Conservation (phyloP, 2,113 vertebrate species). For the Dendrocopos noguchii region DNA sequence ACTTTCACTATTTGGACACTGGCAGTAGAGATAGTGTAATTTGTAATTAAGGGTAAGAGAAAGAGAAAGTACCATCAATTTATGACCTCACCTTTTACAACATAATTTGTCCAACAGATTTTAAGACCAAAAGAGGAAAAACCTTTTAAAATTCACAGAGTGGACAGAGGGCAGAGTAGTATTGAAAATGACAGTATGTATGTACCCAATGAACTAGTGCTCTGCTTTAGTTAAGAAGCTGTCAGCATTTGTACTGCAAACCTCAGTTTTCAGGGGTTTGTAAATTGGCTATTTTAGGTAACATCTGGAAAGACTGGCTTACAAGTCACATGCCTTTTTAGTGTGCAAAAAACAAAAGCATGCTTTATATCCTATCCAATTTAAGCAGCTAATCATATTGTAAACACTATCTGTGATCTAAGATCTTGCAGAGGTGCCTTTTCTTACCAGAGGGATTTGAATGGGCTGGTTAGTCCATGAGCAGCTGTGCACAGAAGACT, state of each 20-base stretch:
- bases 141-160: constrained; percentile 47
- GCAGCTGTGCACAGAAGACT: not conserved
- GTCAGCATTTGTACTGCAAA: constrained; percentile 70
- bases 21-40: not conserved
- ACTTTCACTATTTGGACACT: not conserved
- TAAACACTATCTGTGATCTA: not conserved
- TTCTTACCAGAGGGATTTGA: not conserved
- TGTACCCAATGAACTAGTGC: constrained; percentile 48
- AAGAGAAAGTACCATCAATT: not conserved
- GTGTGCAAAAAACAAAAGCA: not conserved
- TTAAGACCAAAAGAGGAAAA: constrained; percentile 44
- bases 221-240: constrained; percentile 69
- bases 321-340: not conserved
- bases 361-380: not conserved
- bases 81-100: constrained; percentile 54
- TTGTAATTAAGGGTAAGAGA: constrained; percentile 19
- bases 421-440: not conserved
- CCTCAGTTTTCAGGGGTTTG: constrained; percentile 59
- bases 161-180: constrained; percentile 67
- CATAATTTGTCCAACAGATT: constrained; percentile 29
- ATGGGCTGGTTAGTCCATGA: fast-evolving
- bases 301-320: constrained; percentile 64
- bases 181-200: constrained; percentile 66
- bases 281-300: constrained; percentile 63
- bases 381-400: not conserved